A percentile compares a stretch with the other conserved stretches of the same genome.
Evolutionary conservation across 2,888 invertebrate genomes (phyloP).

Genomic region (Lordiphosa fenestrarum): DNA sequence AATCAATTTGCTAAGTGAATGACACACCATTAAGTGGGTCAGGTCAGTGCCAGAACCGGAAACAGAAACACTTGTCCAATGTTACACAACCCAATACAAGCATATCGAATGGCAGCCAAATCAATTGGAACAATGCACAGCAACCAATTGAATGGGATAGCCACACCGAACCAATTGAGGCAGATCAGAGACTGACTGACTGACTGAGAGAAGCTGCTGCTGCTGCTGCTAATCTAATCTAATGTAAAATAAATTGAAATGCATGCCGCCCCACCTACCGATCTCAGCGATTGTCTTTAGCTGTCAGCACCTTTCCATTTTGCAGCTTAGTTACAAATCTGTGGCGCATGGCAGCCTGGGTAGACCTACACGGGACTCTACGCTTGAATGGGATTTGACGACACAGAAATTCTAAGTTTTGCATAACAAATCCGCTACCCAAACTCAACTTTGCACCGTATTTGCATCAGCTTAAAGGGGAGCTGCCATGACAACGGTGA

Average conservation of each 20-base stretch:
- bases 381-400: constrained; percentile 21
- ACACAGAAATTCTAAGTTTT: too few species aligned
- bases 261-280: not conserved
- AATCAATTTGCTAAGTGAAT: not conserved
- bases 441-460: not conserved
- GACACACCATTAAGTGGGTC: constrained; percentile 3
- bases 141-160: constrained; percentile 52
- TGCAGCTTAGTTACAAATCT: constrained; percentile 49
- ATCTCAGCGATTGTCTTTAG: constrained; percentile 13
- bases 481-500: too few species aligned
- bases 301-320: constrained; percentile 6
- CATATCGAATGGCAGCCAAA: constrained; percentile 37
- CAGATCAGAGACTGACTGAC: constrained; percentile 1
- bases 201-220: constrained; percentile 7
- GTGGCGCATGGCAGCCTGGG: constrained; percentile 37
- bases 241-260: constrained; percentile 22
- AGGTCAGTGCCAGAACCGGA: constrained; percentile 39
- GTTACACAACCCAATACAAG: constrained; percentile 3
- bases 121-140: constrained; percentile 55
- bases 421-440: not conserved
- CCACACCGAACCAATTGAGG: constrained; percentile 21
- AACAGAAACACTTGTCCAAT: constrained; percentile 17
- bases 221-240: constrained; percentile 46
- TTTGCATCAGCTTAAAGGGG: too few species aligned
- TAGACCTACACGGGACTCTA: constrained; percentile 6